Evolutionary conservation across 2,888 invertebrate genomes (phyloP).

Genomic region (Melieria picta): DNA sequence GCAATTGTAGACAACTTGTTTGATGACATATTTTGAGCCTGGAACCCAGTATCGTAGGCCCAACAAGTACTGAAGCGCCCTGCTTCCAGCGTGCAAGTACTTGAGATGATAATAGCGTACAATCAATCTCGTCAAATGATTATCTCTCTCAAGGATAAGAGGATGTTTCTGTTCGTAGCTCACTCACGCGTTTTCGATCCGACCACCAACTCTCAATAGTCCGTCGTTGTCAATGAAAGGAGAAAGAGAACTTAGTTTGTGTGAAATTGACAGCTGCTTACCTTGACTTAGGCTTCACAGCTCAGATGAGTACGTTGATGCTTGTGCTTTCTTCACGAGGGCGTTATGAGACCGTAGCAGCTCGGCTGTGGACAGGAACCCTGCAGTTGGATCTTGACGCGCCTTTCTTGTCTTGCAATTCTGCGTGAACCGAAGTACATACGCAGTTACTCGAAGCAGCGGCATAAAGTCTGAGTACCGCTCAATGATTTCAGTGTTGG

Average conservation of each 20-base stretch:
- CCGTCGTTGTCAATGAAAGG: slow-evolving; percentile 40
- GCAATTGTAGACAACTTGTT: slow-evolving; percentile 34
- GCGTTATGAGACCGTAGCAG: slow-evolving; percentile 22
- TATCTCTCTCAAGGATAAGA: slow-evolving; percentile 38
- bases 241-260: slow-evolving; percentile 28
- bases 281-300: slow-evolving; percentile 12
- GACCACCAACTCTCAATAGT: slow-evolving; percentile 39
- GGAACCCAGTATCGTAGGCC: slow-evolving; percentile 36
- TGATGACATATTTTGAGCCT: slow-evolving; percentile 24
- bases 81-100: slow-evolving; percentile 37
- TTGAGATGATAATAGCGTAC: slow-evolving; percentile 35
- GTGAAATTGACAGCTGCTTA: slow-evolving; percentile 24
- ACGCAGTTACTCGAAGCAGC: slow-evolving; percentile 29
- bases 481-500: slow-evolving; percentile 23
- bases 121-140: slow-evolving; percentile 32
- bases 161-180: slow-evolving; percentile 40
- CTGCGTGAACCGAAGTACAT: slow-evolving; percentile 27
- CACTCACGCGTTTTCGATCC: slow-evolving; percentile 37
- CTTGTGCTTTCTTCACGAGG: slow-evolving; percentile 29
- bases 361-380: slow-evolving; percentile 23
- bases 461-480: slow-evolving; percentile 24
- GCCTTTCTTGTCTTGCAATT: slow-evolving; percentile 12
- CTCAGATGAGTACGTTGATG: slow-evolving; percentile 18
- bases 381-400: background rate
- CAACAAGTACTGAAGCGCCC: slow-evolving; percentile 38